phyloP scores from a whole-genome alignment of 2,797 vertebrate species.

The Oreochromis mossambicus region DNA sequence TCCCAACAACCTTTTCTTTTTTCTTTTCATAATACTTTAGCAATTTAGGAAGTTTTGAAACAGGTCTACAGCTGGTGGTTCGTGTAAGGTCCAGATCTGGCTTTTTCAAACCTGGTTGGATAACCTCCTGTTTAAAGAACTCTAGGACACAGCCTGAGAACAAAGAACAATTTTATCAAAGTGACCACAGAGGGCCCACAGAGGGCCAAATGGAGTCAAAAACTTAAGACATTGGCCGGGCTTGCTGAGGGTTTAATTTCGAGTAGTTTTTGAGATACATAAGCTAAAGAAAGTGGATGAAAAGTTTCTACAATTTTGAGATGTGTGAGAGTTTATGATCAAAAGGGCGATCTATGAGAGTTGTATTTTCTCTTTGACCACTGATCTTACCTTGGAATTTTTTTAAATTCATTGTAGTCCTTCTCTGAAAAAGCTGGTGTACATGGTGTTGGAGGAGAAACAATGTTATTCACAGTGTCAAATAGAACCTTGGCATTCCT shows the following conservation, averaged over 20 bases:
- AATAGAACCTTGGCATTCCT: not conserved
- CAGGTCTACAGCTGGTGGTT: not conserved
- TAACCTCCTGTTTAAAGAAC: not conserved
- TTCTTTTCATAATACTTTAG: not conserved
- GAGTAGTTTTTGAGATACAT: not conserved
- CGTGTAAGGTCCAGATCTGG: not conserved
- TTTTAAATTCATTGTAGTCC: not conserved
- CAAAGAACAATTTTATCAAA: too few relatives aligned
- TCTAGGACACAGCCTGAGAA: not conserved
- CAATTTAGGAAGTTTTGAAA: not conserved
- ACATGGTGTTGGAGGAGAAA: not conserved
- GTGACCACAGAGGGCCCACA: not conserved
- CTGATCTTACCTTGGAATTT: not conserved
- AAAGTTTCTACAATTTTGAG: not conserved
- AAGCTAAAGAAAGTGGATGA: not conserved
- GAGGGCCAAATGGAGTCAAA: not conserved
- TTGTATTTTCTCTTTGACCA: not conserved
- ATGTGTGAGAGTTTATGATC: not conserved
- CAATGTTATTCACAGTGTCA: not conserved
- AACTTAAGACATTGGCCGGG: not conserved
- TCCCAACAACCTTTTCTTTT: not conserved
- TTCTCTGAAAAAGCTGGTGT: not conserved
- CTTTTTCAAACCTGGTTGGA: not conserved
- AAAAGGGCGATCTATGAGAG: not conserved
- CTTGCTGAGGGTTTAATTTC: fast-evolving